A percentile compares a stretch with the other conserved stretches of the same genome.
Evolutionary conservation across 2,113 vertebrate genomes (phyloP).

Genomic region (Glaucomys volans): DNA sequence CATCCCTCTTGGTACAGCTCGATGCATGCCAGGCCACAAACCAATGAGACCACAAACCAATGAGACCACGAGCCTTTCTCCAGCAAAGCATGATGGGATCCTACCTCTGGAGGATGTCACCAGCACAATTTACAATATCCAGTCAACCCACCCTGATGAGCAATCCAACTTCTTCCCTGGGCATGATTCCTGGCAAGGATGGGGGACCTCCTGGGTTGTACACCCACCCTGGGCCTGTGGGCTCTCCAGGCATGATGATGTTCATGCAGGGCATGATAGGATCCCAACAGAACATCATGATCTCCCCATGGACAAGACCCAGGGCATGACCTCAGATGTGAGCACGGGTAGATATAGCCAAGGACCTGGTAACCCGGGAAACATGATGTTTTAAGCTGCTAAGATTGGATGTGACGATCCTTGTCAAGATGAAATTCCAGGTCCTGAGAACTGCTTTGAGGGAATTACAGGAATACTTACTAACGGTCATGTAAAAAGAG

Average conservation of each 20-base stretch:
- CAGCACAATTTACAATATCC: conserved; percentile 90
- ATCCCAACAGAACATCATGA: conserved; percentile 99
- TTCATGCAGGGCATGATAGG: conserved; percentile 98
- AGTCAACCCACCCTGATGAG: conserved; percentile 94
- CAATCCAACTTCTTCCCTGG: conserved; percentile 89
- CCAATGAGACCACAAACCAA: conserved; percentile 96
- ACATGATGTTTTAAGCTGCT: conserved; percentile 99
- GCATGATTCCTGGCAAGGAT: conserved; percentile 98
- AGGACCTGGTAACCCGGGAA: conserved; percentile 97
- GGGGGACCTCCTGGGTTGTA: conserved; percentile 91
- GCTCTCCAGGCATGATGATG: conserved; percentile 99
- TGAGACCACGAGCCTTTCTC: conserved; percentile 98
- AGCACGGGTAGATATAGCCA: conserved; percentile 98
- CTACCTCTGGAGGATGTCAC: conserved; percentile 98
- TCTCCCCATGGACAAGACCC: conserved; percentile 98
- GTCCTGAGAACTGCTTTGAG: conserved; percentile 86
- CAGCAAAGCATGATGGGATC: conserved; percentile 99
- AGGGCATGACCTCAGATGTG: conserved; percentile 95
- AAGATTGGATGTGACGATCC: conserved; percentile 88
- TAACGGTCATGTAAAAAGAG: conserved; percentile 89
- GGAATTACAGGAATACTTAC: conserved; percentile 85
- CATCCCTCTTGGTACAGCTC: conserved; percentile 93
- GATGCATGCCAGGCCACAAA: conserved; percentile 93
- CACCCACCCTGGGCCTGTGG: conserved; percentile 95
- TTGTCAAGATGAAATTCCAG: conserved; percentile 90